Conservation (phyloP, 2,888 invertebrate genomes). For the Phaedon cochleariae region DNA sequence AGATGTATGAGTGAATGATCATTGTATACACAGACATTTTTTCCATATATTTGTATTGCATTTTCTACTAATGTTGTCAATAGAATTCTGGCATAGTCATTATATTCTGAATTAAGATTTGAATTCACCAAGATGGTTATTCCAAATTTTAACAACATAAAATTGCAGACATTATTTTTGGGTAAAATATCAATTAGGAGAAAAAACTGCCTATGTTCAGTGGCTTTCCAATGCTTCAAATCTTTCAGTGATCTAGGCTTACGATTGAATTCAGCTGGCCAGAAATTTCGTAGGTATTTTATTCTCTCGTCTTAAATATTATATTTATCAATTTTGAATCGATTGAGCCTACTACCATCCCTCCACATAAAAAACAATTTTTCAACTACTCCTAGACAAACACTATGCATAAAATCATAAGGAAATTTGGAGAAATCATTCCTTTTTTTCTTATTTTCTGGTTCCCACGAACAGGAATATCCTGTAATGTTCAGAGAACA, state of each 20-base stretch:
- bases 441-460: too few relatives aligned
- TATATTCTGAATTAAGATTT: constrained; percentile 27
- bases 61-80: constrained; percentile 31
- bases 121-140: constrained; percentile 17
- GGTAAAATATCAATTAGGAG: constrained; percentile 25
- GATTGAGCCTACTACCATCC: constrained; percentile 15
- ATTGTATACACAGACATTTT: constrained; percentile 31
- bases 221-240: constrained; percentile 35
- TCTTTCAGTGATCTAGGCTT: constrained; percentile 31
- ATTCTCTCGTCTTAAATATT: constrained; percentile 13
- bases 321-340: constrained; percentile 8
- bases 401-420: constrained; percentile 44
- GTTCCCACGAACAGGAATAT: too few relatives aligned
- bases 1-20: constrained; percentile 35
- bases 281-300: constrained; percentile 6
- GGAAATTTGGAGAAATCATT: constrained; percentile 43
- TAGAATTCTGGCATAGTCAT: constrained; percentile 33
- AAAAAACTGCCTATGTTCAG: constrained; percentile 35
- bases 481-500: too few relatives aligned
- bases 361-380: constrained; percentile 32
- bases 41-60: constrained; percentile 28
- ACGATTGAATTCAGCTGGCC: constrained; percentile 34
- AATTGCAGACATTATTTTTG: constrained; percentile 21
- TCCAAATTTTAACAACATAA: constrained; percentile 21
- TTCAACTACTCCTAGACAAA: constrained; percentile 38